Conservation (phyloP, 2,888 invertebrate species). For the Mythimna lalbum region DNA sequence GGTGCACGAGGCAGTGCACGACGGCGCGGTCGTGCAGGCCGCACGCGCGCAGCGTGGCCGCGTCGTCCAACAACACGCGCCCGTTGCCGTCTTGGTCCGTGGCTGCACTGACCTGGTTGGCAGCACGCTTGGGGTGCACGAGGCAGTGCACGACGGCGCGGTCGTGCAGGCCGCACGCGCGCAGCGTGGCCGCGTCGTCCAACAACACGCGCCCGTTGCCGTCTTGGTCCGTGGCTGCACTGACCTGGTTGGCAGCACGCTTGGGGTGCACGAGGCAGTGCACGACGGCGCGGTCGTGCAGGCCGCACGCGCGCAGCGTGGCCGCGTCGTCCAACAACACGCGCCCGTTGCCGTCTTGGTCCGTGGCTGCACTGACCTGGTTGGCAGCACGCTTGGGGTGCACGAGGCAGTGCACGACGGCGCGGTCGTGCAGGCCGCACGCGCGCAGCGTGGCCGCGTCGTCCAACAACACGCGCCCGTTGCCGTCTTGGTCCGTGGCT, state of each 20-base stretch:
- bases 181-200: conserved; percentile 94
- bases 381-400: conserved; percentile 84
- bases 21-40: conserved; percentile 97
- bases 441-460: conserved; percentile 94
- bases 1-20: conserved; percentile 96
- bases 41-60: conserved; percentile 94
- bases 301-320: conserved; percentile 95
- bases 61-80: conserved; percentile 95
- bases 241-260: conserved; percentile 44
- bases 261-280: conserved; percentile 95
- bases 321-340: conserved; percentile 94
- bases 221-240: background rate
- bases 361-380: conserved; percentile 33
- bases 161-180: conserved; percentile 95
- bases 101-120: conserved; percentile 35
- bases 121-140: conserved; percentile 89
- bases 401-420: conserved; percentile 97
- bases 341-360: conserved; percentile 94
- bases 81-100: conserved; percentile 92
- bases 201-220: conserved; percentile 96
- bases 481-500: conserved; percentile 77
- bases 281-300: conserved; percentile 96
- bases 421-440: conserved; percentile 96
- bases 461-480: conserved; percentile 96
- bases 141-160: conserved; percentile 98